These are phyloP conservation scores for Mantis religiosa DNA, from an alignment of 2,888 invertebrate genomes.

Conservation along the genomic window DNA sequence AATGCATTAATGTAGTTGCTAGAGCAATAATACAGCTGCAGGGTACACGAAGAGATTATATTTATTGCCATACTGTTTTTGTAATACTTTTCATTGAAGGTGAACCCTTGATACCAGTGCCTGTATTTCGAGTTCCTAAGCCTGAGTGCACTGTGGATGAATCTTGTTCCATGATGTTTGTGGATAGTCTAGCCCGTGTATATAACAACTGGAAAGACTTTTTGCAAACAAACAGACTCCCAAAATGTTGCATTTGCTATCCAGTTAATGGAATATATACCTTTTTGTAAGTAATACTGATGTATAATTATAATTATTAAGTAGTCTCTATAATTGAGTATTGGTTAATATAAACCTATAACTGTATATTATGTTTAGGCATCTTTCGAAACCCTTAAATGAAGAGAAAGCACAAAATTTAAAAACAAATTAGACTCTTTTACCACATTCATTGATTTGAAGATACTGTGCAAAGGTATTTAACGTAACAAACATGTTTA, in stretches of 20 bases:
- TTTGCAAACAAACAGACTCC: background rate
- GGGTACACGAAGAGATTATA: background rate
- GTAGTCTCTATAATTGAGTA: too few relatives aligned
- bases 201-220: background rate
- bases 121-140: background rate
- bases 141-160: background rate
- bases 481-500: too few relatives aligned
- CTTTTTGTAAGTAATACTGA: background rate
- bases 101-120: background rate
- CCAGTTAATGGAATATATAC: background rate
- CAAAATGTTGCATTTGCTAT: background rate
- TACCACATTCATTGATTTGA: too few relatives aligned
- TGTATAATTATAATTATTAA: too few relatives aligned
- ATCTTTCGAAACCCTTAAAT: too few relatives aligned
- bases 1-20: background rate
- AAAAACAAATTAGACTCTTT: too few relatives aligned
- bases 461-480: too few relatives aligned
- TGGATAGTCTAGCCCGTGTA: background rate
- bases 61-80: background rate
- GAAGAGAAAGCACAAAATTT: too few relatives aligned
- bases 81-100: background rate
- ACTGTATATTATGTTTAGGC: too few relatives aligned
- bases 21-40: background rate
- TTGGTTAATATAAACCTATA: too few relatives aligned
- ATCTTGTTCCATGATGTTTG: background rate